Percentiles rank a stretch among this genome's conserved stretches.
Evolutionary conservation across 1,140 invertebrate species (phyloP).

Genomic region (Microvelia longipes): DNA sequence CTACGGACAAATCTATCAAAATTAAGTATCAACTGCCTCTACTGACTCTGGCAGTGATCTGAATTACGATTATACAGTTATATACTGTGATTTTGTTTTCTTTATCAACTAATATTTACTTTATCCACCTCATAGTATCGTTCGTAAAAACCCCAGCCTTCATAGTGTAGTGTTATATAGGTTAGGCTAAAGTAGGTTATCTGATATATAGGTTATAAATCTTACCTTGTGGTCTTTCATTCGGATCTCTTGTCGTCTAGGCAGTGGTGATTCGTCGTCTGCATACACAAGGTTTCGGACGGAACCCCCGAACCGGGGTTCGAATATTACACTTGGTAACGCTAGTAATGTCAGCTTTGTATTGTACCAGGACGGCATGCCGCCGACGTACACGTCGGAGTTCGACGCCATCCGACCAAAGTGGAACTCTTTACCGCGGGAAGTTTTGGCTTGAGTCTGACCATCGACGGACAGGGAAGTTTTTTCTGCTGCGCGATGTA

Average conservation of each 20-base stretch:
- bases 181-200: too few relatives aligned
- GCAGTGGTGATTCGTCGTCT: slow-evolving; percentile 50
- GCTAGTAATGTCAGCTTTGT: slow-evolving; percentile 66
- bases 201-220: too few relatives aligned
- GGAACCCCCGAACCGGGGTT: slow-evolving; percentile 69
- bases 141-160: too few relatives aligned
- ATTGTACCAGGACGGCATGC: slow-evolving; percentile 77
- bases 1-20: too few relatives aligned
- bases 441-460: slow-evolving; percentile 51
- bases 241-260: slow-evolving; percentile 58
- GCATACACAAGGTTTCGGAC: slow-evolving; percentile 75
- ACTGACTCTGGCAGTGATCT: too few relatives aligned
- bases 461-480: slow-evolving; percentile 70
- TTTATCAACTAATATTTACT: too few relatives aligned
- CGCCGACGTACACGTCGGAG: slow-evolving; percentile 81
- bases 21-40: too few relatives aligned
- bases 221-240: slow-evolving; percentile 61
- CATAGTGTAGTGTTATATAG: too few relatives aligned
- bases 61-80: too few relatives aligned
- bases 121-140: too few relatives aligned
- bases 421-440: slow-evolving; percentile 65
- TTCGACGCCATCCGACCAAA: slow-evolving; percentile 71
- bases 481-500: slow-evolving; percentile 54
- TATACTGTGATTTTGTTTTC: too few relatives aligned
- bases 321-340: slow-evolving; percentile 75